A percentile compares a stretch with the other conserved stretches of the same genome.
Evolutionary conservation across 1,140 invertebrate species (phyloP).

Genomic region (Magallana angulata): DNA sequence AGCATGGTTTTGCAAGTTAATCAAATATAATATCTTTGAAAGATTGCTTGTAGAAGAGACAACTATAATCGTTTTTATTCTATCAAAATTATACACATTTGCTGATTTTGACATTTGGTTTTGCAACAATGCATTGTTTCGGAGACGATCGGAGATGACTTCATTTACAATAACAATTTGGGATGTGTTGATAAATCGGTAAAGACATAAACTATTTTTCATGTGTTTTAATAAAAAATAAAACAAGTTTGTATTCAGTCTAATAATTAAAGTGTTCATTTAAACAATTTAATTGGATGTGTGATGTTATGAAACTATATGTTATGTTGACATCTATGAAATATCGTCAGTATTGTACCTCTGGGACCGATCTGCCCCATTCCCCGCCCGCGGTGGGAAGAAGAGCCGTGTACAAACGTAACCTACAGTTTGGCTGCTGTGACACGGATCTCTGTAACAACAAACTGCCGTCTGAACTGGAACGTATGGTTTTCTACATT

Average conservation of each 20-base stretch:
- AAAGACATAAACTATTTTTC: not conserved
- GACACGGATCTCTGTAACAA: not conserved
- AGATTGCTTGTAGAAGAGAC: too few species aligned
- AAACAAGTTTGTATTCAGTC: too few species aligned
- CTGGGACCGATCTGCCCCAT: not conserved
- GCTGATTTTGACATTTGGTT: too few species aligned
- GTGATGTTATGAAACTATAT: too few species aligned
- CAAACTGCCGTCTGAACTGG: not conserved
- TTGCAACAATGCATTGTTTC: conserved; percentile 18
- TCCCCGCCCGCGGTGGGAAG: not conserved
- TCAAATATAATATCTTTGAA: not conserved
- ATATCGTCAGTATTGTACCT: not conserved
- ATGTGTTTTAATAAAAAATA: too few species aligned
- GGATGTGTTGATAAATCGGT: conserved; percentile 17
- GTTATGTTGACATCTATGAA: too few species aligned
- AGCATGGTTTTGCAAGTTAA: not conserved
- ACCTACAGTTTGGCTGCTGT: not conserved
- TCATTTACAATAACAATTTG: conserved; percentile 17
- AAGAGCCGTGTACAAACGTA: not conserved
- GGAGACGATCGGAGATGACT: conserved; percentile 30
- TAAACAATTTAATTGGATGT: too few species aligned
- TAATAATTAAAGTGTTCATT: too few species aligned
- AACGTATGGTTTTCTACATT: not conserved
- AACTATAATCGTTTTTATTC: too few species aligned
- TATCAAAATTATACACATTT: too few species aligned